These are phyloP conservation scores for Huso huso DNA, from an alignment of 2,797 vertebrate species.

Conservation along the genomic window DNA sequence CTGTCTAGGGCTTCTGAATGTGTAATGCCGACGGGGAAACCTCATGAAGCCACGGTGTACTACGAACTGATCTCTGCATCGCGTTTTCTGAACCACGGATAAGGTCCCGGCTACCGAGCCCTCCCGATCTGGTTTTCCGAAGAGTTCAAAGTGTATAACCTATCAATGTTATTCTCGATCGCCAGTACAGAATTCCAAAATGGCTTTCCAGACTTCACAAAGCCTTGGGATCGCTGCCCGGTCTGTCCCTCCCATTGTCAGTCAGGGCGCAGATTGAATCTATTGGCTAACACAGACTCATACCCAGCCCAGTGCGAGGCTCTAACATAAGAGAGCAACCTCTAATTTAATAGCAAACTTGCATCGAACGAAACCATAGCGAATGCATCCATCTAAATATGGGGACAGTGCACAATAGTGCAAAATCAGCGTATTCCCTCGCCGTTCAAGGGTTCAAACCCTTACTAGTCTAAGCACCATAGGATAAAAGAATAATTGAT, in stretches of 20 bases:
- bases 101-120: background rate
- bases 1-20: constrained; percentile 33
- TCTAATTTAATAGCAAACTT: background rate
- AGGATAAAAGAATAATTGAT: too few relatives aligned
- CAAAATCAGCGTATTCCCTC: too few relatives aligned
- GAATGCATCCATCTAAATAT: too few relatives aligned
- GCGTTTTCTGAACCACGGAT: constrained; percentile 13
- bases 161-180: constrained; percentile 36
- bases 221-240: constrained; percentile 59
- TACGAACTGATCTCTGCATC: constrained; percentile 39
- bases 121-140: constrained; percentile 5
- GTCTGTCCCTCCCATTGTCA: constrained; percentile 54
- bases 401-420: too few relatives aligned
- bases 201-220: constrained; percentile 83
- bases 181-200: constrained; percentile 74
- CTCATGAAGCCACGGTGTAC: constrained; percentile 33
- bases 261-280: constrained; percentile 53
- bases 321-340: too few relatives aligned
- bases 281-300: constrained; percentile 47
- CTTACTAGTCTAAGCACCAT: too few relatives aligned
- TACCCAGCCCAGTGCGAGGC: constrained; percentile 18
- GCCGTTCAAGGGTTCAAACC: too few relatives aligned
- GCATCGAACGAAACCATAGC: too few relatives aligned
- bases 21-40: constrained; percentile 40
- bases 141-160: constrained; percentile 47